phyloP scores from a whole-genome alignment of 2,888 invertebrate genomes.

The Apamea anceps region DNA sequence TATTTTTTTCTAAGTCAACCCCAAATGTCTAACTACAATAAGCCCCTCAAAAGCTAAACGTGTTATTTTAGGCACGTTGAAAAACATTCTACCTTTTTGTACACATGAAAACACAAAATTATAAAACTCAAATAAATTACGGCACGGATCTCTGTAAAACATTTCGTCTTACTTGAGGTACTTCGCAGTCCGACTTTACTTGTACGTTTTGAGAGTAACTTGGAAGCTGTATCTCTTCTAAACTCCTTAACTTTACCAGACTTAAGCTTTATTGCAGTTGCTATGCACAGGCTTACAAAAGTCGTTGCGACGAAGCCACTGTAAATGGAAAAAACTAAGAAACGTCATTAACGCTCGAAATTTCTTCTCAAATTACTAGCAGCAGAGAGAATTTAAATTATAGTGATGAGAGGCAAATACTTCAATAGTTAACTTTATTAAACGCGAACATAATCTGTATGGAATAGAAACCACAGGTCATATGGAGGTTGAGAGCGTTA shows the following conservation, averaged over 20 bases:
- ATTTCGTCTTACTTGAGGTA: slow-evolving; percentile 53
- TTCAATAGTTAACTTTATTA: slow-evolving; percentile 17
- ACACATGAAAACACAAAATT: slow-evolving; percentile 38
- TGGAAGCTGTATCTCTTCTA: slow-evolving; percentile 59
- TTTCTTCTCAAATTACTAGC: slow-evolving; percentile 27
- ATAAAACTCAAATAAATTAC: slow-evolving; percentile 60
- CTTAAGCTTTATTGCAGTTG: slow-evolving; percentile 64
- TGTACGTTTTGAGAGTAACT: slow-evolving; percentile 59
- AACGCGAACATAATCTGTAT: slow-evolving; percentile 11
- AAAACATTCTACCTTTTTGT: slow-evolving; percentile 40
- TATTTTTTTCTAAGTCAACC: background rate
- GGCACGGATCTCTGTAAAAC: slow-evolving; percentile 47
- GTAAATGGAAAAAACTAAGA: slow-evolving; percentile 32
- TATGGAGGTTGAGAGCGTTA: slow-evolving; percentile 11
- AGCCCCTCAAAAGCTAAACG: slow-evolving; percentile 12
- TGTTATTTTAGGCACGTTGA: slow-evolving; percentile 25
- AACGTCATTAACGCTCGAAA: slow-evolving; percentile 48
- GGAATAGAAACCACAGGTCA: slow-evolving; percentile 18
- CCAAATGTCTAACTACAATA: slow-evolving; percentile 1
- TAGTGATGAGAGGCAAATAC: slow-evolving; percentile 14
- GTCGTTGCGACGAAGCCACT: slow-evolving; percentile 44
- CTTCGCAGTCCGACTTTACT: slow-evolving; percentile 58
- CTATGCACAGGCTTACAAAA: slow-evolving; percentile 54
- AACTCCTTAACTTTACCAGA: slow-evolving; percentile 61
- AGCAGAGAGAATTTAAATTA: slow-evolving; percentile 30